Evolutionary conservation across 1,140 invertebrate species (phyloP).

Genomic region (Drosophila navojoa): DNA sequence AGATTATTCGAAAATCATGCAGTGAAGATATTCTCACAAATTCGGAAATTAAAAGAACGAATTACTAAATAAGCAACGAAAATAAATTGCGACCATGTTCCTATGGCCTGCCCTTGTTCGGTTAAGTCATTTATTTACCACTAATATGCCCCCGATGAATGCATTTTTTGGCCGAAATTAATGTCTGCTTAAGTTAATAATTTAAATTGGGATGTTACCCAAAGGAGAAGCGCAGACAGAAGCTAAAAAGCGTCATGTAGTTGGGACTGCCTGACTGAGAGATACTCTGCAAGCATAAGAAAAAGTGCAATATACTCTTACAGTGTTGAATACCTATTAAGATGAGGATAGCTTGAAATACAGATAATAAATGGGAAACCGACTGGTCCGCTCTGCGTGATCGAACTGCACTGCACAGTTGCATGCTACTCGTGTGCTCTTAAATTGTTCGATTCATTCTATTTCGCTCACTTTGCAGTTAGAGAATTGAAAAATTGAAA

Average conservation of each 20-base stretch:
- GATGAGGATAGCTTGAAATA: no score
- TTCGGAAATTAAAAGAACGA: no score
- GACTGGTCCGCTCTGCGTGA: no score
- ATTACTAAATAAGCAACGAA: not conserved
- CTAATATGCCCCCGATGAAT: slow-evolving; percentile 30
- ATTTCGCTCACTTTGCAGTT: not conserved
- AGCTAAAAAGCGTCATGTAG: slow-evolving; percentile 8
- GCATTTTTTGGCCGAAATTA: slow-evolving; percentile 46
- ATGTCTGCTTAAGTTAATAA: slow-evolving; percentile 63
- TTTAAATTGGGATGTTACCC: slow-evolving; percentile 69
- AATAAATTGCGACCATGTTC: not conserved
- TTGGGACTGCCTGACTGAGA: not conserved
- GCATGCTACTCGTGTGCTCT: not conserved
- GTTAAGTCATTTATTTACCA: slow-evolving; percentile 32
- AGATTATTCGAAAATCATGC: no score
- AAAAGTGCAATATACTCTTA: no score
- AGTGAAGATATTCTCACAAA: no score
- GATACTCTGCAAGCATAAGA: not conserved
- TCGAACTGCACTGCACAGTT: not conserved
- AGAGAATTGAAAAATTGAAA: slow-evolving; percentile 1
- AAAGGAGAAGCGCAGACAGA: slow-evolving; percentile 37
- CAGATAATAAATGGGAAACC: no score
- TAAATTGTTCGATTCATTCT: not conserved
- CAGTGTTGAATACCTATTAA: no score
- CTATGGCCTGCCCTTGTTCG: not conserved